Evolutionary conservation across 1,140 invertebrate genomes (phyloP).

Genomic region (Lepidurus couesii): DNA sequence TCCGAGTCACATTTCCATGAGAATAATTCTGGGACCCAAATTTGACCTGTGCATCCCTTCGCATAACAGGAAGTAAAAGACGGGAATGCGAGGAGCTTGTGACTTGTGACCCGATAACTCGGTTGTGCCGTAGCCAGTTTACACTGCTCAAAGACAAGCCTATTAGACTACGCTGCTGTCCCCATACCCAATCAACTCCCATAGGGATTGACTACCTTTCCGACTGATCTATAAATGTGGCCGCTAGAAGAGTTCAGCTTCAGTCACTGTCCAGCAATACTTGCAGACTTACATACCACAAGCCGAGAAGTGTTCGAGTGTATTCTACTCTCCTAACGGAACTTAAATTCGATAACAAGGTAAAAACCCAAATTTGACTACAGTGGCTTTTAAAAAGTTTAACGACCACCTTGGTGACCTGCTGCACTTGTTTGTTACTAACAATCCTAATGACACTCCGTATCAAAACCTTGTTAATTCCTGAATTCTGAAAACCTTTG

Average conservation of each 20-base stretch:
- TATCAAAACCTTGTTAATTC: background rate
- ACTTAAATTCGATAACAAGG: background rate
- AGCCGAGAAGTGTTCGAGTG: background rate
- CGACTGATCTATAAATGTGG: background rate
- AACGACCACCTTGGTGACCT: conserved; percentile 14
- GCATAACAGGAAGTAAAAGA: background rate
- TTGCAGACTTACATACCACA: background rate
- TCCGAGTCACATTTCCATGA: background rate
- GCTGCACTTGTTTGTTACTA: background rate
- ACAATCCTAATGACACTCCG: background rate
- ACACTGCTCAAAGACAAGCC: background rate
- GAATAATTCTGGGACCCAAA: background rate
- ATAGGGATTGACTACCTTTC: background rate
- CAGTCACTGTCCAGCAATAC: background rate
- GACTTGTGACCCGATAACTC: background rate
- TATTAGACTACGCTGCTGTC: background rate
- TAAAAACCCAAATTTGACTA: background rate
- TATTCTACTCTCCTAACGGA: background rate
- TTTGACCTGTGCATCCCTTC: background rate
- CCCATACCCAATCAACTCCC: background rate
- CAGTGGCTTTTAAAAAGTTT: background rate
- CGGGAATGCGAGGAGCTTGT: background rate
- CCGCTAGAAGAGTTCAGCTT: background rate
- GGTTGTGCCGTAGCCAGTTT: background rate
- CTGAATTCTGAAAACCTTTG: background rate